A percentile compares a stretch with the other conserved stretches of the same genome.
Conservation (phyloP, 2,113 vertebrate species). For the Phainopepla nitens region DNA sequence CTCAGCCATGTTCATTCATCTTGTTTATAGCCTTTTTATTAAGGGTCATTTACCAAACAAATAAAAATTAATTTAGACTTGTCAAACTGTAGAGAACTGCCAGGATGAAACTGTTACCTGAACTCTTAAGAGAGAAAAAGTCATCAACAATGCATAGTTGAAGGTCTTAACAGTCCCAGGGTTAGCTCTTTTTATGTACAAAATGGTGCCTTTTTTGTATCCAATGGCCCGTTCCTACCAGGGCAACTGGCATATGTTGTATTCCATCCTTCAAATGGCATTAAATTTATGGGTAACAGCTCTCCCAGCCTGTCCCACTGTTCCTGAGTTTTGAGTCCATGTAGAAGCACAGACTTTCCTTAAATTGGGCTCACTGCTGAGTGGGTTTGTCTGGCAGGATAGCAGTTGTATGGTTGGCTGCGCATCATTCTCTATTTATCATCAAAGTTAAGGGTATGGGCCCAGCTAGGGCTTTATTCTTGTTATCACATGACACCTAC, state of each 20-base stretch:
- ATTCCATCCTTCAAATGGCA: background rate
- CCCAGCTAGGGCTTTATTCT: background rate
- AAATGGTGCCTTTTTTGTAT: background rate
- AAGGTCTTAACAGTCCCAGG: background rate
- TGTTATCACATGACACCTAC: background rate
- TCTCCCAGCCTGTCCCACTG: background rate
- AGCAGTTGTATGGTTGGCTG: background rate
- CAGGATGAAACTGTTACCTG: background rate
- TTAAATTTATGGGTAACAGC: background rate
- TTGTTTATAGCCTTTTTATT: background rate
- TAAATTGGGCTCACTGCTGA: background rate
- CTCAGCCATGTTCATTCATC: background rate
- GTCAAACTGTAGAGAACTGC: background rate
- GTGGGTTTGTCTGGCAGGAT: background rate
- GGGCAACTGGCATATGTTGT: background rate
- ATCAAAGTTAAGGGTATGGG: fast-evolving
- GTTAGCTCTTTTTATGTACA: background rate
- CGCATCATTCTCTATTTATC: background rate
- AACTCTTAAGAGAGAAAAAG: background rate
- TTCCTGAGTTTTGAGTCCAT: background rate
- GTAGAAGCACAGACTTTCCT: background rate
- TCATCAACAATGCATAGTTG: background rate
- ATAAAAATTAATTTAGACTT: background rate
- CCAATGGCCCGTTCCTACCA: background rate
- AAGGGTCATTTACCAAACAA: background rate